These are phyloP conservation scores for Beroe ovata DNA, from an alignment of 37 sponge, comb jelly and placozoan genomes.

Conservation along the genomic window DNA sequence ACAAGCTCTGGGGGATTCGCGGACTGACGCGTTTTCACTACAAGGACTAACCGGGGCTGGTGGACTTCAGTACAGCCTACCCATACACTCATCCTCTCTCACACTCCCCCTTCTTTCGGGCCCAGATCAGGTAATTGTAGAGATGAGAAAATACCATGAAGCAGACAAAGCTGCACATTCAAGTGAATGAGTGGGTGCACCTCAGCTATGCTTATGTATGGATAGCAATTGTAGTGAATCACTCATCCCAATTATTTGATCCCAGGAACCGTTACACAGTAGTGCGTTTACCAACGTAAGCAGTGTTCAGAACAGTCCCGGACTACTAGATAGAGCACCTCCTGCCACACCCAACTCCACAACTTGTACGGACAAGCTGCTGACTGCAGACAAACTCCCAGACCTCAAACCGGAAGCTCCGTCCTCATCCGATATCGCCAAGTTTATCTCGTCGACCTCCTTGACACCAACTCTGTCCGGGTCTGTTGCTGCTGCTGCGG, in stretches of 20 bases:
- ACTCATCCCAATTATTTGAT: too few species aligned
- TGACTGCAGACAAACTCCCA: not conserved
- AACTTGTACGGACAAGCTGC: conserved; percentile 1
- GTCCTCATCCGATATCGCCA: not conserved
- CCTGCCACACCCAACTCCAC: too few species aligned
- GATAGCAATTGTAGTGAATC: too few species aligned
- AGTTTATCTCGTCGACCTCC: not conserved
- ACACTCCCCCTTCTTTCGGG: conserved; percentile 28
- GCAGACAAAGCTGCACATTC: too few species aligned
- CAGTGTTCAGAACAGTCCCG: conserved; percentile 6
- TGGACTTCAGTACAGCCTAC: conserved; percentile 45
- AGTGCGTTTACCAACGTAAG: conserved; percentile 57
- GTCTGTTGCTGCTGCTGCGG: not conserved
- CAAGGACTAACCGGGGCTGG: not conserved
- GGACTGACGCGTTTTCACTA: conserved; percentile 36
- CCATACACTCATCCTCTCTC: conserved; percentile 30
- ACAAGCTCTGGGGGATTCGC: conserved; percentile 38
- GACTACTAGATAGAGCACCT: not conserved
- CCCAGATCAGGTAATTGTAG: conserved; percentile 6
- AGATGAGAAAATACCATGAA: not conserved
- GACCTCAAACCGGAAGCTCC: not conserved
- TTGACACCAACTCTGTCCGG: not conserved
- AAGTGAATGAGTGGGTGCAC: too few species aligned
- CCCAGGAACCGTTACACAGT: conserved; percentile 50
- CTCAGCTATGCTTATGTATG: too few species aligned